phyloP scores from a whole-genome alignment of 2,113 vertebrate species.

The mouse (Mus musculus) region DNA sequence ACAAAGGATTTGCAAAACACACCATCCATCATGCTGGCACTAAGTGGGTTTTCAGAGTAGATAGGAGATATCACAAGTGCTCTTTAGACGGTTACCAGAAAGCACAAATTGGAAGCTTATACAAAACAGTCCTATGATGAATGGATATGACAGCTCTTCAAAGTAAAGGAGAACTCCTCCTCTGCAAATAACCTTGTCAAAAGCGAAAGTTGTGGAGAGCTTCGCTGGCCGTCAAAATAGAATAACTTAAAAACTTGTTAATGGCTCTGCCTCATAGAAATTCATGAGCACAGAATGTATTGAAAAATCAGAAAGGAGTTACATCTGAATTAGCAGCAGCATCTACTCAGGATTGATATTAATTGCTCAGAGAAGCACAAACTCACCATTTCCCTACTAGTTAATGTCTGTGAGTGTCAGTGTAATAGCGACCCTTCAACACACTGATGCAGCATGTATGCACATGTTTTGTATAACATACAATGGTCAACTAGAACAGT shows the following conservation, averaged over 20 bases:
- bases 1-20: constrained; percentile 84
- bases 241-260: constrained; percentile 79
- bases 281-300: constrained; percentile 71
- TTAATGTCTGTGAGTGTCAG: not conserved
- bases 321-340: constrained; percentile 50
- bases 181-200: constrained; percentile 86
- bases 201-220: constrained; percentile 73
- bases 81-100: constrained; percentile 89
- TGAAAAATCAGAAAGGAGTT: constrained; percentile 74
- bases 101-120: constrained; percentile 86
- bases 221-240: constrained; percentile 76
- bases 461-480: not conserved
- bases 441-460: not conserved
- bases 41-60: constrained; percentile 89
- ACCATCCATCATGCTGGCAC: constrained; percentile 92
- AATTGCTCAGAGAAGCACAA: not conserved
- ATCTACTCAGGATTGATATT: constrained; percentile 70
- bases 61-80: constrained; percentile 90
- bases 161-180: constrained; percentile 84
- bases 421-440: not conserved
- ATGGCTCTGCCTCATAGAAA: constrained; percentile 77
- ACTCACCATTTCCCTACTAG: not conserved
- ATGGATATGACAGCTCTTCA: constrained; percentile 91
- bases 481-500: not conserved
- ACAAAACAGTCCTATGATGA: constrained; percentile 89